Percentiles rank a stretch among this genome's conserved stretches.
These are phyloP conservation scores for Drosophila lini DNA, from an alignment of 1,140 invertebrate species.

Conservation along the genomic window DNA sequence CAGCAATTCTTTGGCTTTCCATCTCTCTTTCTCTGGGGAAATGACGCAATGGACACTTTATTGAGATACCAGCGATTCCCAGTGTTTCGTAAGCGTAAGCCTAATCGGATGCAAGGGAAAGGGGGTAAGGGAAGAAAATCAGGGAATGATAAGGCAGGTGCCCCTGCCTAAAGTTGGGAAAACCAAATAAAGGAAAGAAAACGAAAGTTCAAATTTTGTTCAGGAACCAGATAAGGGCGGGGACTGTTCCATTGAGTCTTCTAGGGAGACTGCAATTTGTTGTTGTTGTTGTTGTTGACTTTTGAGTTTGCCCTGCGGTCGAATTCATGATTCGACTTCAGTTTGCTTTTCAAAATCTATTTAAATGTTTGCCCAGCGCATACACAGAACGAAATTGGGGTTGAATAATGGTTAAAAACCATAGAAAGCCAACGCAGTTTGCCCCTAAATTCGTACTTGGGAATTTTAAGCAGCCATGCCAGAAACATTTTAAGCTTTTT, in stretches of 20 bases:
- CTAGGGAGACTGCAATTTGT: constrained; percentile 50
- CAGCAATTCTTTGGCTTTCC: constrained; percentile 3
- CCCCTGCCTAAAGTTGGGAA: constrained; percentile 4
- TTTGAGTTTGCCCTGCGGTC: constrained; percentile 56
- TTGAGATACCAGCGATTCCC: constrained; percentile 46
- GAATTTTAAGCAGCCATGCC: neutral
- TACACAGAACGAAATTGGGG: constrained; percentile 16
- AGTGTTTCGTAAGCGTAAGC: constrained; percentile 32
- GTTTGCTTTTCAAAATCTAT: constrained; percentile 39
- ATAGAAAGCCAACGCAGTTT: neutral
- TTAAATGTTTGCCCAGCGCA: constrained; percentile 57
- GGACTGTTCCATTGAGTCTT: constrained; percentile 20
- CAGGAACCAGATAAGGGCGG: constrained; percentile 19
- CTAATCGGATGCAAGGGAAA: constrained; percentile 1
- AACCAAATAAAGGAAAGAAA: constrained; percentile 28
- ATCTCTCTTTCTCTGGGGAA: constrained; percentile 6
- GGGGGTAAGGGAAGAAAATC: neutral
- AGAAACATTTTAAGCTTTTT: neutral
- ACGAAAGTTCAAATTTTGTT: constrained; percentile 35
- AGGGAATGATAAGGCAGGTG: constrained; percentile 32
- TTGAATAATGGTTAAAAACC: too few relatives aligned
- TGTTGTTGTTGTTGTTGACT: constrained; percentile 47
- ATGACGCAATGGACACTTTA: constrained; percentile 60
- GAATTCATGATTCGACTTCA: constrained; percentile 57
- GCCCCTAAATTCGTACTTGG: neutral